These are phyloP conservation scores for Hirudinaria manillensis DNA, from an alignment of 2,888 invertebrate genomes.

Conservation along the genomic window DNA sequence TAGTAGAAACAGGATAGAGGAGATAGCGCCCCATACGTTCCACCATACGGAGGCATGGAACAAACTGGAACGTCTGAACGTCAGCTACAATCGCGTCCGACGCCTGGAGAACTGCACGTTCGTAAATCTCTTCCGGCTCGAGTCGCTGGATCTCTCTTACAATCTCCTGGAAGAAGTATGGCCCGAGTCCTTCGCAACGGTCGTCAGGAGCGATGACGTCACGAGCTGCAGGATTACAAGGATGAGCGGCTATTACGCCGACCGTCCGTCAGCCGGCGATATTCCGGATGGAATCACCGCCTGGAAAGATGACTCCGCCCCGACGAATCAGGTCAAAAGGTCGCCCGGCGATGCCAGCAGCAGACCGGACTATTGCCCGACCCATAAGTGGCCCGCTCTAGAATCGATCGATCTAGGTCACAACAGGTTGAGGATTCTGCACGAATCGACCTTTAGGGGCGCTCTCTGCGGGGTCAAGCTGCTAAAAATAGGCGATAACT, in stretches of 20 bases:
- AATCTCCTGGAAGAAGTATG: conserved; percentile 41
- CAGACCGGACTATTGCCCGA: conserved; percentile 17
- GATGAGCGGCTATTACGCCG: background rate
- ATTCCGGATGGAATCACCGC: background rate
- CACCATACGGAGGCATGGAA: conserved; percentile 14
- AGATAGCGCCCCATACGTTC: conserved; percentile 30
- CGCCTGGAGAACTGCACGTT: conserved; percentile 42
- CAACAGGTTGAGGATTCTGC: conserved; percentile 34
- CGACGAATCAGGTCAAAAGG: background rate
- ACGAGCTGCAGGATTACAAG: background rate
- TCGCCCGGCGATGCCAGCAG: background rate
- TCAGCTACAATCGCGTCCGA: conserved; percentile 43
- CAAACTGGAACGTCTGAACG: conserved; percentile 39
- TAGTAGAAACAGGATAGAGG: conserved; percentile 33
- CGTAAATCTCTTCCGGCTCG: conserved; percentile 42
- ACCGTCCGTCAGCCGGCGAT: background rate
- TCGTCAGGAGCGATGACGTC: background rate
- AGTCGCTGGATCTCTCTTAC: conserved; percentile 45
- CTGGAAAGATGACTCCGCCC: background rate
- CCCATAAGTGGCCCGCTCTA: conserved; percentile 34
- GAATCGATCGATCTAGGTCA: conserved; percentile 35
- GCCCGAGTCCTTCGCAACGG: conserved; percentile 26
- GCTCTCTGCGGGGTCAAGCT: conserved; percentile 31
- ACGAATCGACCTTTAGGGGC: conserved; percentile 31
- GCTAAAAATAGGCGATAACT: conserved; percentile 36